phyloP scores from a whole-genome alignment of 1,140 invertebrate species.

The Sminthurinus signatus region DNA sequence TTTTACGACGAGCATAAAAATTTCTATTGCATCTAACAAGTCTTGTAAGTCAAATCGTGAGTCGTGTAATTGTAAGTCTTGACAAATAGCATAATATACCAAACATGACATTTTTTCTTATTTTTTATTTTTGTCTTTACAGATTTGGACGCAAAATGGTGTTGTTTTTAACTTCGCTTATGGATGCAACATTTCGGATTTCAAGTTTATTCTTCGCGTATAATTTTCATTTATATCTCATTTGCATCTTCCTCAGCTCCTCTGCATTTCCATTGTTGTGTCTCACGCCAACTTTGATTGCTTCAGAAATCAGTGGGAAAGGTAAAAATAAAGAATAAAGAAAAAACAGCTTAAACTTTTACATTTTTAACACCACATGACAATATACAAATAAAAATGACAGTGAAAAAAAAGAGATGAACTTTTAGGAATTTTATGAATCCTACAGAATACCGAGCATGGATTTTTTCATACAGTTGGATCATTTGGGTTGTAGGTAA shows the following conservation, averaged over 20 bases:
- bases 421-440: too few relatives aligned
- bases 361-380: too few relatives aligned
- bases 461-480: slow-evolving; percentile 22
- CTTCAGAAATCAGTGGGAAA: slow-evolving; percentile 36
- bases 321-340: slow-evolving; percentile 11
- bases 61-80: neutral
- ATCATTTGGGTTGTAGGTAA: slow-evolving; percentile 27
- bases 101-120: neutral
- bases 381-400: neutral
- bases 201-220: slow-evolving; percentile 23
- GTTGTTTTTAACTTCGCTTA: slow-evolving; percentile 33
- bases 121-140: slow-evolving; percentile 8
- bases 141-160: slow-evolving; percentile 38
- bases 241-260: slow-evolving; percentile 27
- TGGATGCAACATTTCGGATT: slow-evolving; percentile 34
- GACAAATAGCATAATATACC: neutral
- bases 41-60: neutral
- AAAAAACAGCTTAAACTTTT: too few relatives aligned
- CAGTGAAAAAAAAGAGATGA: too few relatives aligned
- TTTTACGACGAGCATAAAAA: neutral
- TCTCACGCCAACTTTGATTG: slow-evolving; percentile 35
- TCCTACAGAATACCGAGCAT: slow-evolving; percentile 14
- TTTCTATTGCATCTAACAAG: neutral
- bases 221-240: slow-evolving; percentile 14
- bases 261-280: slow-evolving; percentile 37